Base-by-base conservation (phyloP, 1,140 invertebrate genomes). In the Mylabris phalerata region DNA sequence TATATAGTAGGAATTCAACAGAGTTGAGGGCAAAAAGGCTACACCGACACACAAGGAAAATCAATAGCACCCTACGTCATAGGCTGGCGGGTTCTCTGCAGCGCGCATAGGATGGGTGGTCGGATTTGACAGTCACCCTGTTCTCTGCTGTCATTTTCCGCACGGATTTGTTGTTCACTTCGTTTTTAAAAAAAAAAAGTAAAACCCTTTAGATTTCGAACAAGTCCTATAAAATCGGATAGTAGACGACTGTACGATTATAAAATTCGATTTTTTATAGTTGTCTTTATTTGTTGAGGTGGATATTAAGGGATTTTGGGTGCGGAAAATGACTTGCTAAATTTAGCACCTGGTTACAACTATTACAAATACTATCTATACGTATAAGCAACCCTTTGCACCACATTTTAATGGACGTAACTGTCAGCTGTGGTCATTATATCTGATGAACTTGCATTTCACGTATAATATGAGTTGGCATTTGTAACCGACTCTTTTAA, bases 371-470 rank as follows among this genome's bases (percentile, higher is more conserved):
- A 19, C 19, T 19, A 19, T 19, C 19, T 19, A 19, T 19, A 19
- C 19, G 1, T 13, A 32, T 49, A 47, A 47, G 55, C 61, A 32
- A 55, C 57, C 60, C 48, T 55, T 61, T 59, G 19, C 46, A 45
- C 57, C 60, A 32, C 7, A 61, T 57, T 62, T 57, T 61, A 64
- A 61, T 67, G 56, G 57, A 61, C 62, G 57, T 59, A 4, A 32
- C 59, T 48, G 55, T 64, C 65, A 67, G 65, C 65, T 67, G 65
- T 62, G 59, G 40, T 43, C 65, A 67, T 67, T 67, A 67, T 64
- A 67, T 64, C 62, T 59, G 65, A 67, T 67, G 65, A 67, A 65
- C 61, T 58, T 62, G 60, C 65, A 58, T 67, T 67, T 67, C 32
- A 32, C 19, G 19, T 63, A 50, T 60, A 58, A 62, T 57, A 56